These are phyloP conservation scores for Rhinolophus ferrumequinum DNA, from an alignment of 2,113 vertebrate species.

Conservation along the genomic window DNA sequence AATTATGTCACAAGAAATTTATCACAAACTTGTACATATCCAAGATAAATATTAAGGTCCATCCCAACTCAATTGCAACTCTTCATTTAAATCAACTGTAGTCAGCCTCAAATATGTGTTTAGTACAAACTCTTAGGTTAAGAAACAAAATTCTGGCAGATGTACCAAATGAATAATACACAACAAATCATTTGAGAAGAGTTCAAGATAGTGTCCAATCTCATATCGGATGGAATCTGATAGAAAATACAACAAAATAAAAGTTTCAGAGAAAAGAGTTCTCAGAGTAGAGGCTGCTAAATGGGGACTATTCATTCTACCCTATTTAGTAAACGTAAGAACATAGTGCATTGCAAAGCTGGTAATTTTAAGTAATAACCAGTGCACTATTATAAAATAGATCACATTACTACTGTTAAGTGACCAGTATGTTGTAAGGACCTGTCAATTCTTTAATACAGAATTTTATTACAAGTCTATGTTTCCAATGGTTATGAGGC, in stretches of 20 bases:
- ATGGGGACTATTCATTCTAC: background rate
- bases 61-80: background rate
- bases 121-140: background rate
- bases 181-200: background rate
- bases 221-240: background rate
- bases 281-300: background rate
- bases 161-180: background rate
- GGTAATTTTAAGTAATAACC: background rate
- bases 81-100: background rate
- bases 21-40: background rate
- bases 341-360: background rate
- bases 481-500: background rate
- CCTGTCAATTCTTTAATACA: background rate
- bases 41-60: background rate
- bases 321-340: background rate
- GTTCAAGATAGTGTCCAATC: background rate
- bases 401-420: background rate
- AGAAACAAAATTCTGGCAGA: background rate
- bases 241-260: background rate
- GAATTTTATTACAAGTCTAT: background rate
- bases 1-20: background rate
- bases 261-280: background rate
- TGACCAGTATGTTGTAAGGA: background rate
- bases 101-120: background rate
- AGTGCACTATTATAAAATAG: background rate